These are phyloP conservation scores for Lutraria lutraria DNA, from an alignment of 2,888 invertebrate species.

Conservation along the genomic window DNA sequence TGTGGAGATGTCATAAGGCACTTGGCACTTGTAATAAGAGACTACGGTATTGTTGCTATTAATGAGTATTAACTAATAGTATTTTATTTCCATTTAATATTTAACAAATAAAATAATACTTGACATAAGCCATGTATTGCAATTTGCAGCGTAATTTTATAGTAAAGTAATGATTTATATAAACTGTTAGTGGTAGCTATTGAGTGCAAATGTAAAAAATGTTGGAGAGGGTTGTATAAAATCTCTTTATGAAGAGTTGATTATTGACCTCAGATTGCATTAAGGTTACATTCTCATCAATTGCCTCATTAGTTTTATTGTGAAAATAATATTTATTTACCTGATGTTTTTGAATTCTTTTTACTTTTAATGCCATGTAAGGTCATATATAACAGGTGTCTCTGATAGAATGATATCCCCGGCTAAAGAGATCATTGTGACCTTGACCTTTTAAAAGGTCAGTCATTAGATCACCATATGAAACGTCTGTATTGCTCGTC, in stretches of 20 bases:
- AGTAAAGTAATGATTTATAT: neutral
- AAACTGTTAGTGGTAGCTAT: neutral
- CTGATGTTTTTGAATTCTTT: neutral
- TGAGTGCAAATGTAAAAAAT: constrained; percentile 4
- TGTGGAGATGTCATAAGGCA: constrained; percentile 56
- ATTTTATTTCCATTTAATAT: constrained; percentile 25
- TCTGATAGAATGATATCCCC: too few species aligned
- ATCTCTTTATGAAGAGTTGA: neutral
- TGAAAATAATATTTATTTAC: neutral
- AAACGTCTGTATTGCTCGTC: too few species aligned
- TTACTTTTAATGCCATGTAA: neutral
- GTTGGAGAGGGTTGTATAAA: neutral
- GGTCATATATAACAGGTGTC: neutral
- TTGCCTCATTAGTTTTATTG: constrained; percentile 4
- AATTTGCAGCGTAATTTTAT: constrained; percentile 7
- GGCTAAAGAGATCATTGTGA: too few species aligned
- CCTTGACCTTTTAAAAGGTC: too few species aligned
- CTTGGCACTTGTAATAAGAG: constrained; percentile 23
- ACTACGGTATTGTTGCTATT: constrained; percentile 21
- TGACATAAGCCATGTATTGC: constrained; percentile 21
- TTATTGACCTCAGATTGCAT: neutral
- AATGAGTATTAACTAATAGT: constrained; percentile 22
- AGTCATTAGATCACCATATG: too few species aligned
- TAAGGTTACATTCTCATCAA: neutral
- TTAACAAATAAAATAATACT: constrained; percentile 11